Conservation (phyloP, 2,797 vertebrate genomes). For the Peromyscus melanophrys region DNA sequence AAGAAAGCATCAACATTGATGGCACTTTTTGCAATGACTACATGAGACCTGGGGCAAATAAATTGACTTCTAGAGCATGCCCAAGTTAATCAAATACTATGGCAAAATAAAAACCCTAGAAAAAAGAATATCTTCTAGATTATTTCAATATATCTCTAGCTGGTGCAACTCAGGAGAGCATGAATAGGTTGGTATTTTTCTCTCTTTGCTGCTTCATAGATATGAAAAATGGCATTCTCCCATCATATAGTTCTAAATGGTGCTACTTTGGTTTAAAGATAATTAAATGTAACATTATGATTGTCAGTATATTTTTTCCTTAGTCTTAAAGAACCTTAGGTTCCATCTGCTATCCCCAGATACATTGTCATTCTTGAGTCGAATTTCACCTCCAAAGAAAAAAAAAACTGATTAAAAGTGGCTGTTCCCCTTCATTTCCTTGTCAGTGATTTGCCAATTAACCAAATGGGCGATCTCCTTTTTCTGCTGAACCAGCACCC, state of each 20-base stretch:
- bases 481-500: not conserved
- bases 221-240: not conserved
- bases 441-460: conserved; percentile 60
- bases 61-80: not conserved
- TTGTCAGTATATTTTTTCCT: not conserved
- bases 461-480: conserved; percentile 23
- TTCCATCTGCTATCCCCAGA: not conserved
- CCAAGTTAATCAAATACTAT: not conserved
- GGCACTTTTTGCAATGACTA: not conserved
- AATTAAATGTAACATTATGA: not conserved
- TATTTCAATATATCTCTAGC: not conserved
- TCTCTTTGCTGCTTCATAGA: not conserved
- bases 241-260: not conserved
- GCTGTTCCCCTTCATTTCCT: not conserved
- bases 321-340: not conserved
- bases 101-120: not conserved
- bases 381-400: not conserved
- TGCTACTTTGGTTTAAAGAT: conserved; percentile 5
- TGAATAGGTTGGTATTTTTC: not conserved
- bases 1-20: not conserved
- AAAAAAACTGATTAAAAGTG: conserved; percentile 58
- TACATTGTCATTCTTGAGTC: not conserved
- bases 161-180: not conserved
- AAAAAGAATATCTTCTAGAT: not conserved
- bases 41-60: not conserved